Evolutionary conservation across 2,888 invertebrate species (phyloP).

Genomic region (Pristionchus entomophagus): DNA sequence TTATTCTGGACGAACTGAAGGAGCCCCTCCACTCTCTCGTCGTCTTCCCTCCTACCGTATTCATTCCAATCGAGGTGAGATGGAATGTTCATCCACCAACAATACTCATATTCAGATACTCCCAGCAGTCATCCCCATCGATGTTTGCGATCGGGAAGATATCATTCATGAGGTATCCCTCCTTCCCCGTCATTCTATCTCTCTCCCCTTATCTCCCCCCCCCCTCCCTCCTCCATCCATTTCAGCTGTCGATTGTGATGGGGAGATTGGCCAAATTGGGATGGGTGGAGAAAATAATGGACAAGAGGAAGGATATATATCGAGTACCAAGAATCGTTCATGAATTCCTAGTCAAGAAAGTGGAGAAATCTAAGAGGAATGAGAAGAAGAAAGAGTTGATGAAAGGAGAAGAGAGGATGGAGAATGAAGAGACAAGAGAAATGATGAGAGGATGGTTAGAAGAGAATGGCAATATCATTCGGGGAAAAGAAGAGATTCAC

Average conservation of each 20-base stretch:
- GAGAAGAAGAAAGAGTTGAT: conserved; percentile 38
- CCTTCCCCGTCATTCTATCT: not conserved
- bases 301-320: not conserved
- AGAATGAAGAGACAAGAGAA: not conserved
- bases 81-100: not conserved
- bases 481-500: not conserved
- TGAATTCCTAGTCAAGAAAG: conserved; percentile 21
- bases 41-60: not conserved
- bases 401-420: conserved; percentile 19
- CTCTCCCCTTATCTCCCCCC: no score
- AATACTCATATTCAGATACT: not conserved
- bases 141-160: conserved; percentile 31
- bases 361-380: not conserved
- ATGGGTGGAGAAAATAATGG: conserved; percentile 32
- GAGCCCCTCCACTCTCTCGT: conserved; percentile 8
- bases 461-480: not conserved
- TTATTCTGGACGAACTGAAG: not conserved
- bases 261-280: not conserved
- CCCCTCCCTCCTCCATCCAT: not conserved
- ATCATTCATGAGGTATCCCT: not conserved
- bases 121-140: not conserved
- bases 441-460: not conserved
- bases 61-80: not conserved
- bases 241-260: conserved; percentile 33
- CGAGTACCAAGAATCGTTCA: conserved; percentile 19